A percentile compares a stretch with the other conserved stretches of the same genome.
phyloP scores from a whole-genome alignment of 2,888 invertebrate species.

The Reticulitermes lucifugus region DNA sequence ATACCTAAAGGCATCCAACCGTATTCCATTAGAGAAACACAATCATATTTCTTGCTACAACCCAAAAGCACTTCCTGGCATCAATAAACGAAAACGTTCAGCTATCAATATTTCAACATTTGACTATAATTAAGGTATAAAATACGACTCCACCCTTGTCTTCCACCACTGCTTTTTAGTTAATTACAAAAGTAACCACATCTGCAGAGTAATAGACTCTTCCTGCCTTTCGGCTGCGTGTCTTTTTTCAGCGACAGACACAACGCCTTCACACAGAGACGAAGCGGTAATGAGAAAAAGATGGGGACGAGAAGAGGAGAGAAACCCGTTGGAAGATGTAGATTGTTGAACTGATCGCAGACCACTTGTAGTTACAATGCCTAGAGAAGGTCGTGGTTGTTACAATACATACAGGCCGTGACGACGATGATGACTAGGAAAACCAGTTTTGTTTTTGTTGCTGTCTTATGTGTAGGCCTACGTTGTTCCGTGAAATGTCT shows the following conservation, averaged over 20 bases:
- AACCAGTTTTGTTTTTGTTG: background rate
- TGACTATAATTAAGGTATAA: background rate
- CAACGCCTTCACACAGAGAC: background rate
- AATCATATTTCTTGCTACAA: no score
- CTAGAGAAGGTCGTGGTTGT: background rate
- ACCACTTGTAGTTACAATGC: background rate
- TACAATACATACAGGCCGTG: background rate
- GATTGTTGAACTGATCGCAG: background rate
- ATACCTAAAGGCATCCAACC: no score
- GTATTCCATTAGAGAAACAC: no score
- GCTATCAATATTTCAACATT: background rate
- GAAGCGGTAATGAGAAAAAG: background rate
- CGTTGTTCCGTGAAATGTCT: background rate
- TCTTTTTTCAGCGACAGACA: background rate
- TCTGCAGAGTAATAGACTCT: background rate
- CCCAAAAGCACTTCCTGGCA: no score
- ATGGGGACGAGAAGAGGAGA: background rate
- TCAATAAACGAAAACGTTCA: background rate
- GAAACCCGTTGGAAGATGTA: slow-evolving; percentile 1
- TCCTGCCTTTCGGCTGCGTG: background rate
- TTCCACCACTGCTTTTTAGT: background rate
- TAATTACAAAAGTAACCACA: background rate
- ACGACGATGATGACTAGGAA: background rate
- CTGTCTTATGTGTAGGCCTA: background rate
- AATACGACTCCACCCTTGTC: background rate